Evolutionary conservation across 92 coral and sea anemone species (phyloP).

Genomic region (Phymanthus crucifer): DNA sequence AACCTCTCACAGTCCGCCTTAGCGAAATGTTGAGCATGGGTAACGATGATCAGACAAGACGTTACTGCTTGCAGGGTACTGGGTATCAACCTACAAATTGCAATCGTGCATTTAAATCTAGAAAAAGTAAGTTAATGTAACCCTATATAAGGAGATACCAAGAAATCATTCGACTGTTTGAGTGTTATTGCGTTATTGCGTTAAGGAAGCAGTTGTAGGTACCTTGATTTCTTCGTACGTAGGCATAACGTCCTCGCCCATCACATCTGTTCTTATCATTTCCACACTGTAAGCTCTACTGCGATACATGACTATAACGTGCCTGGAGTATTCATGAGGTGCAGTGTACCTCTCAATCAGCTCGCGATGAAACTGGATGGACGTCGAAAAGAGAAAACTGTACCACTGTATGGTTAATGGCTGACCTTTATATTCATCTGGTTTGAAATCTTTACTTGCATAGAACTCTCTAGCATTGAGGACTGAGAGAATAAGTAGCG

Average conservation of each 20-base stretch:
- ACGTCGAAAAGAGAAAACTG: conserved; percentile 50
- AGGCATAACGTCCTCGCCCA: conserved; percentile 59
- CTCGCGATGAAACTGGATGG: conserved; percentile 54
- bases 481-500: conserved; percentile 47
- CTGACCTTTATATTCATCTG: conserved; percentile 45
- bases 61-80: too few relatives aligned
- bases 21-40: too few relatives aligned
- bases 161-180: too few relatives aligned
- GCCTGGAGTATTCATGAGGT: conserved; percentile 42
- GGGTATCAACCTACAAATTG: too few relatives aligned
- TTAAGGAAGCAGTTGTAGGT: too few relatives aligned
- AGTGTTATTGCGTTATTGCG: too few relatives aligned
- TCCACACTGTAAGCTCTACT: conserved; percentile 47
- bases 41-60: too few relatives aligned
- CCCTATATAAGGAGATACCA: too few relatives aligned
- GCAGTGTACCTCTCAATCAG: conserved; percentile 47
- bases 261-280: conserved; percentile 30
- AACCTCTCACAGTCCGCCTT: too few relatives aligned
- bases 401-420: conserved; percentile 64
- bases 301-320: conserved; percentile 49
- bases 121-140: too few relatives aligned
- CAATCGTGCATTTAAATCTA: too few relatives aligned
- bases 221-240: conserved; percentile 60
- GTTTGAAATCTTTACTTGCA: conserved; percentile 5
- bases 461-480: conserved; percentile 43